phyloP scores from a whole-genome alignment of 2,797 vertebrate species.

The Morus bassanus region DNA sequence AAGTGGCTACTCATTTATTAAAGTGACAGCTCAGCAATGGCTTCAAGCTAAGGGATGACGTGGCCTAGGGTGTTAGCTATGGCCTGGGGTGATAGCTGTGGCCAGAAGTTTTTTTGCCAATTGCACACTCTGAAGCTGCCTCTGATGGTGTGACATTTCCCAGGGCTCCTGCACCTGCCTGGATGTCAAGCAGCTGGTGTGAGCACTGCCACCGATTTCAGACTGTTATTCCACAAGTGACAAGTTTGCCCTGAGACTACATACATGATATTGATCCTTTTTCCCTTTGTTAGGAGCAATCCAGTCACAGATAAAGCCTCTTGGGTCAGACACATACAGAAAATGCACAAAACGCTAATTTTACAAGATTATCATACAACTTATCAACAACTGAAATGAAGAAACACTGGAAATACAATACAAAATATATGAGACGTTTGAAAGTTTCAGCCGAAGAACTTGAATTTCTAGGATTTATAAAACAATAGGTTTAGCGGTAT shows the following conservation, averaged over 20 bases:
- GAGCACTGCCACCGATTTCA: conserved; percentile 62
- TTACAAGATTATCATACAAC: not conserved
- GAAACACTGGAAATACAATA: not conserved
- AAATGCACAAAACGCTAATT: not conserved
- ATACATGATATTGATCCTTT: conserved; percentile 40
- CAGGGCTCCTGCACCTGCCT: conserved; percentile 73
- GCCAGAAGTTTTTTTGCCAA: conserved; percentile 57
- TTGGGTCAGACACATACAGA: not conserved
- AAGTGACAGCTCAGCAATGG: conserved; percentile 76
- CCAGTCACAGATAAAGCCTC: not conserved
- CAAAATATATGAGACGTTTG: not conserved
- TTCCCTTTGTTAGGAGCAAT: conserved; percentile 47
- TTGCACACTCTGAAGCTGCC: conserved; percentile 54
- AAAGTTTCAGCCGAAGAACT: not conserved
- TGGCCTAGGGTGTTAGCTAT: conserved; percentile 73
- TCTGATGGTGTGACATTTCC: conserved; percentile 76
- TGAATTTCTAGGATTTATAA: not conserved
- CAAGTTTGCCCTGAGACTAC: conserved; percentile 57
- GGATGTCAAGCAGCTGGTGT: conserved; percentile 70
- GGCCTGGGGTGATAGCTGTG: conserved; percentile 64
- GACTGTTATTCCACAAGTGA: conserved; percentile 58
- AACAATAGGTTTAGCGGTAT: not conserved
- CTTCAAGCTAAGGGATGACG: conserved; percentile 65
- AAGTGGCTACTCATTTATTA: conserved; percentile 79
- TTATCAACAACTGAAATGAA: not conserved